Evolutionary conservation across 1,140 invertebrate species (phyloP).

Genomic region (Drosophila pandora): DNA sequence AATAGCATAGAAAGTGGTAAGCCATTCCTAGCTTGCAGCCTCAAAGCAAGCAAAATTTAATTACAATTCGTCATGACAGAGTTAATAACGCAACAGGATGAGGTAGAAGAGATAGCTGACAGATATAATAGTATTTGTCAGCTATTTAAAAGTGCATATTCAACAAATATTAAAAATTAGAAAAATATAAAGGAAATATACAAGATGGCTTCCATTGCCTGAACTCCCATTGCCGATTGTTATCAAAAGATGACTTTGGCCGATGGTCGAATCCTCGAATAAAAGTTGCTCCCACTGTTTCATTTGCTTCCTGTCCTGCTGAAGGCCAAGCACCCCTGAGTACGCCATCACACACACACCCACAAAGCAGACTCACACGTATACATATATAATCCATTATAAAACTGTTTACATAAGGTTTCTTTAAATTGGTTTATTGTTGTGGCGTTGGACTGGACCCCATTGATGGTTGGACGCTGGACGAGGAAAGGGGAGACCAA

Average conservation of each 20-base stretch:
- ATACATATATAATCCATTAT: slow-evolving; percentile 74
- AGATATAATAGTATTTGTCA: no score
- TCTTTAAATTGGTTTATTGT: slow-evolving; percentile 81
- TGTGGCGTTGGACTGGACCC: slow-evolving; percentile 38
- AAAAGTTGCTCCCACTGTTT: slow-evolving; percentile 36
- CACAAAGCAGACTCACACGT: slow-evolving; percentile 17
- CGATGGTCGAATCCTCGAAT: background rate
- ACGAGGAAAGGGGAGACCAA: background rate
- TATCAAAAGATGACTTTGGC: slow-evolving; percentile 16
- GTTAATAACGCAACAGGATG: background rate
- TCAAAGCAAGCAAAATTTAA: background rate
- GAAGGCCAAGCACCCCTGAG: background rate
- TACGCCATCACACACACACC: slow-evolving; percentile 1
- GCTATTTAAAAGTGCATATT: background rate
- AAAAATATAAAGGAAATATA: no score
- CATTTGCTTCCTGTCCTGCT: slow-evolving; percentile 26
- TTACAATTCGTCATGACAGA: background rate
- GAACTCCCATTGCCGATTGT: background rate
- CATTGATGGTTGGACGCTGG: background rate
- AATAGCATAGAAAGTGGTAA: background rate
- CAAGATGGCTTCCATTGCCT: background rate
- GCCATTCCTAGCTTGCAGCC: background rate
- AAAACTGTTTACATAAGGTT: slow-evolving; percentile 80
- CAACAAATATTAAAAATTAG: background rate
- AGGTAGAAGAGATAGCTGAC: no score